These are phyloP conservation scores for Coendou prehensilis DNA, from an alignment of 2,797 vertebrate species.

Conservation along the genomic window DNA sequence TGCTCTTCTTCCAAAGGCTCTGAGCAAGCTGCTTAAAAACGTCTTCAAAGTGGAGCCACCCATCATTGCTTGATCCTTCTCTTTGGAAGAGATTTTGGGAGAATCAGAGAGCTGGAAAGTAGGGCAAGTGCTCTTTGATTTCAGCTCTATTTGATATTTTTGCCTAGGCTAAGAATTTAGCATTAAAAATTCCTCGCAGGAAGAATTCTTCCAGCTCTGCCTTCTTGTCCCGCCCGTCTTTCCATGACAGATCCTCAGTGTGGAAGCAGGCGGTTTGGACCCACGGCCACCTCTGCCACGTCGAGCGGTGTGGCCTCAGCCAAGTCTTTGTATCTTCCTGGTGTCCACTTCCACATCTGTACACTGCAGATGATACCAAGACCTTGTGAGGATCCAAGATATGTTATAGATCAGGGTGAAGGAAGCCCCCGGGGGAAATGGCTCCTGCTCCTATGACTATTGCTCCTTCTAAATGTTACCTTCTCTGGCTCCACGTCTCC, in stretches of 20 bases:
- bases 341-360: not conserved
- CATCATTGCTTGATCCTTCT: not conserved
- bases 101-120: constrained; percentile 55
- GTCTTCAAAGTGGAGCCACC: not conserved
- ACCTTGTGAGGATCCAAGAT: not conserved
- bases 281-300: no score
- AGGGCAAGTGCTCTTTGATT: constrained; percentile 69
- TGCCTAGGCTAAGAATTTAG: constrained; percentile 34
- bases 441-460: not conserved
- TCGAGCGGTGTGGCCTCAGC: not conserved
- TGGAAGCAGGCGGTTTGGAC: not conserved
- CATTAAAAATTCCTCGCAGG: constrained; percentile 39
- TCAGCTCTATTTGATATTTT: constrained; percentile 32
- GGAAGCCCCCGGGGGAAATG: not conserved
- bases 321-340: not conserved
- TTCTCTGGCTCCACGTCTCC: not conserved
- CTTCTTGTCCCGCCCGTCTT: not conserved
- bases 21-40: not conserved
- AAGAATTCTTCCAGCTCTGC: not conserved
- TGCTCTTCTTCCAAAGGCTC: not conserved
- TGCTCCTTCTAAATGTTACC: not conserved
- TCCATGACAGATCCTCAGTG: no score
- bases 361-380: not conserved
- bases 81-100: constrained; percentile 44
- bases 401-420: not conserved